These are phyloP conservation scores for Passer montanus DNA, from an alignment of 2,113 vertebrate genomes.

Conservation along the genomic window DNA sequence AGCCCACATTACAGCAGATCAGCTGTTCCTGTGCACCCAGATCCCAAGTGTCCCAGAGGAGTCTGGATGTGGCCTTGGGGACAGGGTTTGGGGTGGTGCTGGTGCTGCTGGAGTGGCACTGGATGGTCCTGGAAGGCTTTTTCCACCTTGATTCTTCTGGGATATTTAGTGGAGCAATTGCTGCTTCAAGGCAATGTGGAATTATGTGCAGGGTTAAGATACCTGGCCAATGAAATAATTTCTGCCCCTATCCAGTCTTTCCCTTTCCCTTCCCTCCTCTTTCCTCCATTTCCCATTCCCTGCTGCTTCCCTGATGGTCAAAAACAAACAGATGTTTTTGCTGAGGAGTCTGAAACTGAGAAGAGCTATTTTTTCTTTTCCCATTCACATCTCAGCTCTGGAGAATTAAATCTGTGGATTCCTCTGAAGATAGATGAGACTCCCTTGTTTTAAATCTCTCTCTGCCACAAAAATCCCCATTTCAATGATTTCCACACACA, in stretches of 20 bases:
- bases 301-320: not conserved
- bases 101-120: not conserved
- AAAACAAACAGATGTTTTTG: not conserved
- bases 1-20: not conserved
- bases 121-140: fast-evolving
- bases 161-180: not conserved
- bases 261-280: not conserved
- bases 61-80: not conserved
- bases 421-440: not conserved
- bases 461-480: not conserved
- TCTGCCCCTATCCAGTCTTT: not conserved
- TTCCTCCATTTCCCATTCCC: not conserved
- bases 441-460: not conserved
- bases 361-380: not conserved
- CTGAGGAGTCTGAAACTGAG: not conserved
- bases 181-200: not conserved
- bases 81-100: not conserved
- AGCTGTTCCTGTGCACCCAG: not conserved
- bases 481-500: not conserved
- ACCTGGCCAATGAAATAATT: not conserved
- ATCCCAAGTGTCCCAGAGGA: not conserved
- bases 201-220: not conserved
- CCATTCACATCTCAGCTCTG: not conserved
- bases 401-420: not conserved
- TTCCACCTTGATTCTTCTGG: fast-evolving